Conservation (phyloP, 2,888 invertebrate genomes). For the Leucania comma region DNA sequence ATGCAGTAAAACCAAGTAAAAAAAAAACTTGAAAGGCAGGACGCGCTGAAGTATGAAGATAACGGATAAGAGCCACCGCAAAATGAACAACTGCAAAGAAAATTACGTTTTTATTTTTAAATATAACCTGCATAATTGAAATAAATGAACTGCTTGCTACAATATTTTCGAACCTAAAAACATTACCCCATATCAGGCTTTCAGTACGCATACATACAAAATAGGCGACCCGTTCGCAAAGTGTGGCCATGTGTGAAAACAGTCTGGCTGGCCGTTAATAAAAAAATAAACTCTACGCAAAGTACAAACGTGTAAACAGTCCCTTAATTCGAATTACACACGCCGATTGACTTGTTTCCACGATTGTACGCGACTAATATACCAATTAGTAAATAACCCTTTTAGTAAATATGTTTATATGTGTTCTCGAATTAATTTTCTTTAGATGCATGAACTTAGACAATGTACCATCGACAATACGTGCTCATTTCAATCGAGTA, state of each 20-base stretch:
- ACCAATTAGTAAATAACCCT: constrained; percentile 88
- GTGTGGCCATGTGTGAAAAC: constrained; percentile 86
- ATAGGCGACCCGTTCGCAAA: constrained; percentile 70
- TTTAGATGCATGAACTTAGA: constrained; percentile 80
- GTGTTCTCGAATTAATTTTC: constrained; percentile 78
- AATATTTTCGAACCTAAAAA: constrained; percentile 36
- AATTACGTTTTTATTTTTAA: background rate
- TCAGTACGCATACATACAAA: constrained; percentile 62
- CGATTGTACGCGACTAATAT: constrained; percentile 81
- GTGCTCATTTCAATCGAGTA: constrained; percentile 76
- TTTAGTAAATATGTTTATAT: constrained; percentile 80
- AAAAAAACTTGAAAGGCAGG: background rate
- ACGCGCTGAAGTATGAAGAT: constrained; percentile 17
- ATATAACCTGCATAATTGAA: background rate
- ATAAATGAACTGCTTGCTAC: background rate
- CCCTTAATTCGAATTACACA: constrained; percentile 89
- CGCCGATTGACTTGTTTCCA: constrained; percentile 85
- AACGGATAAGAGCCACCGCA: constrained; percentile 3
- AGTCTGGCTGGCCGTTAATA: constrained; percentile 79
- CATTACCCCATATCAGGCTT: constrained; percentile 29
- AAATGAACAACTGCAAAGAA: background rate
- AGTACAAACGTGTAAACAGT: constrained; percentile 84
- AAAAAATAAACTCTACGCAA: constrained; percentile 78
- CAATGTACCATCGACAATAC: constrained; percentile 81
- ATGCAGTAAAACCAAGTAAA: background rate